Conservation (phyloP, 2,113 vertebrate species). For the Alethe diademata region DNA sequence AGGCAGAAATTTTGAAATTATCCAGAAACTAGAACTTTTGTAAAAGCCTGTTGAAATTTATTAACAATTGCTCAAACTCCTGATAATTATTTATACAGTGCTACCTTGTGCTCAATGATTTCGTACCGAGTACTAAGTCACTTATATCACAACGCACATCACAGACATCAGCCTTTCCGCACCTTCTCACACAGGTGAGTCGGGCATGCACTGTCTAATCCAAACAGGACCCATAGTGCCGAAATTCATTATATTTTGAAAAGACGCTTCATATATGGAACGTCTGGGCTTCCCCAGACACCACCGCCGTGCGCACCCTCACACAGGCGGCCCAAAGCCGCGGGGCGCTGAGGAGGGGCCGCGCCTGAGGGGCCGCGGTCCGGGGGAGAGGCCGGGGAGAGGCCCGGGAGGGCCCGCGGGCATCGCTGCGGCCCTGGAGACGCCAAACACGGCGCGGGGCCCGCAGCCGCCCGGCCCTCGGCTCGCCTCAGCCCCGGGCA, state of each 20-base stretch:
- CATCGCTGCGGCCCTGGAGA: neutral
- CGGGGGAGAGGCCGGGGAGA: neutral
- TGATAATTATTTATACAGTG: accelerated
- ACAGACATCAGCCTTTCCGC: neutral
- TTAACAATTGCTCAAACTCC: neutral
- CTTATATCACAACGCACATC: accelerated
- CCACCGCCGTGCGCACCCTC: accelerated
- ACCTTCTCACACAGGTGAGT: no score
- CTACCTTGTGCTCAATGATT: neutral
- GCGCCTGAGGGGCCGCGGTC: neutral
- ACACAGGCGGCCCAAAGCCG: accelerated
- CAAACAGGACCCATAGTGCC: accelerated
- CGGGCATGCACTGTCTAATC: accelerated
- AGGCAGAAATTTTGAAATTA: neutral
- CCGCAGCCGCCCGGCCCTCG: neutral
- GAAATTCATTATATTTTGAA: accelerated
- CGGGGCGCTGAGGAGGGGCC: neutral
- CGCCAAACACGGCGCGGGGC: neutral
- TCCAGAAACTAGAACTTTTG: neutral
- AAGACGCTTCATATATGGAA: accelerated
- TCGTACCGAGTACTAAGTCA: neutral
- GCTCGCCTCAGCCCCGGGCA: neutral
- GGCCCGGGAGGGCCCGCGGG: neutral
- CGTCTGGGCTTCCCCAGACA: accelerated
- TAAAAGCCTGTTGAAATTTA: neutral